Evolutionary conservation across 2,888 invertebrate genomes (phyloP).

Genomic region (Acrobasis repandana): DNA sequence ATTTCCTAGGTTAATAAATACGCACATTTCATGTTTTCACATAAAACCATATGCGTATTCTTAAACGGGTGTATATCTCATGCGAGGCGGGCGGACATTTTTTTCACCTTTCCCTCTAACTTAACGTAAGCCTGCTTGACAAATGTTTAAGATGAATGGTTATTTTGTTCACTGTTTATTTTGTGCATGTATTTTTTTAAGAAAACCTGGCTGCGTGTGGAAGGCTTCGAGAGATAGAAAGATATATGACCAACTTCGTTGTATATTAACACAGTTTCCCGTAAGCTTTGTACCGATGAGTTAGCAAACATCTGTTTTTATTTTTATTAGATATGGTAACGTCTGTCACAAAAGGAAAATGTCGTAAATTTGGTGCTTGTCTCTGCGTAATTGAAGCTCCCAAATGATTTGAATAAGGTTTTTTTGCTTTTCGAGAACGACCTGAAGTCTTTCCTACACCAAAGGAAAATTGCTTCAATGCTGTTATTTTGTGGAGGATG

Average conservation of each 20-base stretch:
- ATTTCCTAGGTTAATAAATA: slow-evolving; percentile 29
- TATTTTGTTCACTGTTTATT: slow-evolving; percentile 75
- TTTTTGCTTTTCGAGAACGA: too few relatives aligned
- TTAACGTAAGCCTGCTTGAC: slow-evolving; percentile 78
- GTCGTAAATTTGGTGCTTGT: too few relatives aligned
- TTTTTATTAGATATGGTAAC: neutral
- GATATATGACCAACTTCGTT: neutral
- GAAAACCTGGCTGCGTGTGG: slow-evolving; percentile 50
- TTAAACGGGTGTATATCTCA: slow-evolving; percentile 59
- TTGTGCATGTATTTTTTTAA: slow-evolving; percentile 58
- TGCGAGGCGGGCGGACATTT: slow-evolving; percentile 55
- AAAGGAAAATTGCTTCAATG: too few relatives aligned
- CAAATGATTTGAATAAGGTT: too few relatives aligned
- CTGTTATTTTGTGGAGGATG: too few relatives aligned
- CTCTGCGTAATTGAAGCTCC: too few relatives aligned
- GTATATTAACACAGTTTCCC: neutral
- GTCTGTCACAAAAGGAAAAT: neutral
- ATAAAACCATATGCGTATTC: slow-evolving; percentile 46
- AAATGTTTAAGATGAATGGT: slow-evolving; percentile 80
- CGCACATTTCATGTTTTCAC: slow-evolving; percentile 37
- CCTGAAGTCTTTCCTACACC: too few relatives aligned
- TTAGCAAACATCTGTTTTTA: neutral
- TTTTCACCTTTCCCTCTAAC: slow-evolving; percentile 66
- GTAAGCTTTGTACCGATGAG: neutral
- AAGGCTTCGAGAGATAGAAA: slow-evolving; percentile 6